phyloP scores from a whole-genome alignment of 2,797 vertebrate genomes.

The Sebastes nivosus region DNA sequence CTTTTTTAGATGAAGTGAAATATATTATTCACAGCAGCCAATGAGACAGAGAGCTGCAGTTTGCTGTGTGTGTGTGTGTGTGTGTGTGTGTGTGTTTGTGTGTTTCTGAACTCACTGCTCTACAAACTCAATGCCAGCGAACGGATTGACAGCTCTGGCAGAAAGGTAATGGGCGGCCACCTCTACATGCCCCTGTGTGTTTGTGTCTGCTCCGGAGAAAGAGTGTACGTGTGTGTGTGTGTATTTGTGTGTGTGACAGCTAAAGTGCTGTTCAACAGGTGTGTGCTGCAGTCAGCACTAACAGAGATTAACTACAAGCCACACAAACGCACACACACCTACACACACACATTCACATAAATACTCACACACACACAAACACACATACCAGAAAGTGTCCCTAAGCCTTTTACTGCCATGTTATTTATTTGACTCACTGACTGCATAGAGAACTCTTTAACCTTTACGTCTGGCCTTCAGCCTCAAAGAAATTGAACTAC shows the following conservation, averaged over 20 bases:
- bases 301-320: constrained; percentile 33
- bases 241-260: constrained; percentile 28
- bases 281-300: constrained; percentile 54
- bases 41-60: constrained; percentile 1
- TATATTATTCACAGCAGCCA: constrained; percentile 47
- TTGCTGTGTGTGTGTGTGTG: constrained; percentile 15
- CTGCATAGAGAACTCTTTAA: not conserved
- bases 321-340: constrained; percentile 17
- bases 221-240: not conserved
- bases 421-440: constrained; percentile 7
- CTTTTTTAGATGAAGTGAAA: constrained; percentile 44
- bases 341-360: not conserved
- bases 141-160: constrained; percentile 45
- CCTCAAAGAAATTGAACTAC: not conserved
- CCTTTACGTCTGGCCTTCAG: not conserved
- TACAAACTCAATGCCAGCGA: constrained; percentile 25
- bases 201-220: constrained; percentile 2
- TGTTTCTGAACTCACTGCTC: not conserved
- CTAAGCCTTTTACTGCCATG: not conserved
- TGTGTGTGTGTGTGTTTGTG: no score
- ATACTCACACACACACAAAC: not conserved
- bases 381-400: not conserved
- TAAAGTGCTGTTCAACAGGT: constrained; percentile 58
- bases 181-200: constrained; percentile 38
- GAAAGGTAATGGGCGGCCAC: constrained; percentile 41